phyloP scores from a whole-genome alignment of 1,140 invertebrate species.

The Ceratina calcarata region DNA sequence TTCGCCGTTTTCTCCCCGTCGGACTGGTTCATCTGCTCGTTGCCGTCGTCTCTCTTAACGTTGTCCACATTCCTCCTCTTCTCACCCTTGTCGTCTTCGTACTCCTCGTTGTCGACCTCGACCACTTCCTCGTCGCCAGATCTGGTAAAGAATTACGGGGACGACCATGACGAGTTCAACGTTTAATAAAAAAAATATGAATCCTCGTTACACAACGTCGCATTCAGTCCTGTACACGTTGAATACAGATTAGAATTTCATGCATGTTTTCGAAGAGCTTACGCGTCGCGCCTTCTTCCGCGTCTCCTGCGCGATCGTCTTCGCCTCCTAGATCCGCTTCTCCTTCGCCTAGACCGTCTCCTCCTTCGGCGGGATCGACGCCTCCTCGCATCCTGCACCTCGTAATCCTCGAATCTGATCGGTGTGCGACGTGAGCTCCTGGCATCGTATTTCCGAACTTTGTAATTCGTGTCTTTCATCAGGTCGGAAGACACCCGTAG shows the following conservation, averaged over 20 bases:
- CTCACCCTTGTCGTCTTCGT: slow-evolving; percentile 37
- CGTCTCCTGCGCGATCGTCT: slow-evolving; percentile 19
- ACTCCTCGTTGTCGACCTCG: slow-evolving; percentile 50
- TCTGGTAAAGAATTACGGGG: slow-evolving; percentile 29
- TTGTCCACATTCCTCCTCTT: slow-evolving; percentile 30
- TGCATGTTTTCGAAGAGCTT: background rate
- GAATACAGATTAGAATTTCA: too few species aligned
- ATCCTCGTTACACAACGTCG: too few species aligned
- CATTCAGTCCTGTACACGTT: too few species aligned
- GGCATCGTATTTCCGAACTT: background rate
- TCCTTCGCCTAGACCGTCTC: slow-evolving; percentile 1
- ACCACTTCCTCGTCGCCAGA: slow-evolving; percentile 49
- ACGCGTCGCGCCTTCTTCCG: slow-evolving; percentile 38
- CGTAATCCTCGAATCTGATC: slow-evolving; percentile 35
- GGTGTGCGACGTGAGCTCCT: background rate
- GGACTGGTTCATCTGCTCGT: slow-evolving; percentile 3
- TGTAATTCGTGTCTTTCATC: slow-evolving; percentile 22
- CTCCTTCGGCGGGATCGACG: slow-evolving; percentile 6
- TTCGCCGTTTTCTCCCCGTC: slow-evolving; percentile 22
- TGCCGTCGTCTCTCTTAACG: background rate
- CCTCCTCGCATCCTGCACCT: slow-evolving; percentile 46
- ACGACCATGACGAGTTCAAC: too few species aligned
- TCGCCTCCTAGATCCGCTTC: slow-evolving; percentile 17
- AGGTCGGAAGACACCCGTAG: slow-evolving; percentile 67
- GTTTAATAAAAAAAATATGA: too few species aligned